Conservation (phyloP, 2,888 invertebrate species). For the Halictus ligatus region DNA sequence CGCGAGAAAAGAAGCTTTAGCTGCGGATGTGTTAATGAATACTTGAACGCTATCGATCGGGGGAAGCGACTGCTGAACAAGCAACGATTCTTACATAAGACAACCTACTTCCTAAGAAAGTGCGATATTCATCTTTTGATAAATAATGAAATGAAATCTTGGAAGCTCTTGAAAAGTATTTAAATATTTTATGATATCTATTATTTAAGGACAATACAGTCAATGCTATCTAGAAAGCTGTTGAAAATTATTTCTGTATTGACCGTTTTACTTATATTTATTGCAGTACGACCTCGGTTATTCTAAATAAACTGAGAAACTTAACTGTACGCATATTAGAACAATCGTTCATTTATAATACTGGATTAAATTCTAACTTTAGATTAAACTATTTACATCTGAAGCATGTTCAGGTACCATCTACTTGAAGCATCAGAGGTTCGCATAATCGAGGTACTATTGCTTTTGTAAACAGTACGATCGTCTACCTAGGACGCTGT, state of each 20-base stretch:
- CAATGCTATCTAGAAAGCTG: too few species aligned
- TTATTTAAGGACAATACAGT: too few species aligned
- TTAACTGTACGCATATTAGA: background rate
- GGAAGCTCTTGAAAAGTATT: background rate
- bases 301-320: too few species aligned
- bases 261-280: too few species aligned
- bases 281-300: too few species aligned
- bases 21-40: slow-evolving; percentile 24
- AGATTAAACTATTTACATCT: background rate
- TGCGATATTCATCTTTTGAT: background rate
- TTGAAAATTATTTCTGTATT: background rate
- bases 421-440: too few species aligned
- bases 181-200: too few species aligned
- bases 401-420: too few species aligned
- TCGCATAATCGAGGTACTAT: too few species aligned
- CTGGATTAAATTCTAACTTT: background rate
- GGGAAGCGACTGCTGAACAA: background rate
- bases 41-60: slow-evolving; percentile 28
- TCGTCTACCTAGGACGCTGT: background rate
- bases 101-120: background rate
- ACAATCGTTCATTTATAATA: background rate
- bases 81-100: background rate
- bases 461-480: background rate
- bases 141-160: background rate
- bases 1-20: slow-evolving; percentile 3